Evolutionary conservation across 2,797 vertebrate species (phyloP).

Genomic region (Gallinago solitaria): DNA sequence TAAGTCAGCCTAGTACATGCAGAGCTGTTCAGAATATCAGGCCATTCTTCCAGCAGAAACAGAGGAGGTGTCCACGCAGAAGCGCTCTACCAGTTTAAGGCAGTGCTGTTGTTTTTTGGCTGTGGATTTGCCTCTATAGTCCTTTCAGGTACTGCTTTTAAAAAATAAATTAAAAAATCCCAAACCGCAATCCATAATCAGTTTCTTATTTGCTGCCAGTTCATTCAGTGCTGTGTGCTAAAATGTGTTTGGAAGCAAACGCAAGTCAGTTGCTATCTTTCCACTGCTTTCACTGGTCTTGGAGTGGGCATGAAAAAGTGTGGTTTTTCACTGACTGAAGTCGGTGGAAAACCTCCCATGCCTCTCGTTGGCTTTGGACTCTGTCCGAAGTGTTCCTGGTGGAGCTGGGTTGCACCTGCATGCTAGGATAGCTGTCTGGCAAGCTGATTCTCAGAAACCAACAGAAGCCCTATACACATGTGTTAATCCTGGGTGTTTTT

Average conservation of each 20-base stretch:
- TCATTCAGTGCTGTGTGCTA: neutral
- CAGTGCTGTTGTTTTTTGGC: neutral
- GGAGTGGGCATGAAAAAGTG: neutral
- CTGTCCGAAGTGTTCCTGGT: neutral
- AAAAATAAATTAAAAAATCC: neutral
- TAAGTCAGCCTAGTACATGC: neutral
- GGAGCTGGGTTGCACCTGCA: neutral
- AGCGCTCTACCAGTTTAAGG: neutral
- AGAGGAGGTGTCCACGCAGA: neutral
- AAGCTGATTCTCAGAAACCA: conserved; percentile 30
- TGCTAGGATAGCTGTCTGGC: neutral
- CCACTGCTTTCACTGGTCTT: neutral
- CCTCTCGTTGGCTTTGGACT: neutral
- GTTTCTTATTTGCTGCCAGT: neutral
- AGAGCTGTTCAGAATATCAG: neutral
- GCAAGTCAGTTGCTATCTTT: neutral
- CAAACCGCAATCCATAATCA: neutral
- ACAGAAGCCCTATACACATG: neutral
- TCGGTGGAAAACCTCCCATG: neutral
- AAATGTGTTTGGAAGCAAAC: neutral
- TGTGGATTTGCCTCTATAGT: neutral
- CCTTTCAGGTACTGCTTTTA: neutral
- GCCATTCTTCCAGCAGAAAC: neutral
- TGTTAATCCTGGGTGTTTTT: conserved; percentile 7
- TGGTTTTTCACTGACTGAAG: neutral